A percentile compares a stretch with the other conserved stretches of the same genome.
Evolutionary conservation across 2,888 invertebrate species (phyloP).

Genomic region (Ormia ochracea): DNA sequence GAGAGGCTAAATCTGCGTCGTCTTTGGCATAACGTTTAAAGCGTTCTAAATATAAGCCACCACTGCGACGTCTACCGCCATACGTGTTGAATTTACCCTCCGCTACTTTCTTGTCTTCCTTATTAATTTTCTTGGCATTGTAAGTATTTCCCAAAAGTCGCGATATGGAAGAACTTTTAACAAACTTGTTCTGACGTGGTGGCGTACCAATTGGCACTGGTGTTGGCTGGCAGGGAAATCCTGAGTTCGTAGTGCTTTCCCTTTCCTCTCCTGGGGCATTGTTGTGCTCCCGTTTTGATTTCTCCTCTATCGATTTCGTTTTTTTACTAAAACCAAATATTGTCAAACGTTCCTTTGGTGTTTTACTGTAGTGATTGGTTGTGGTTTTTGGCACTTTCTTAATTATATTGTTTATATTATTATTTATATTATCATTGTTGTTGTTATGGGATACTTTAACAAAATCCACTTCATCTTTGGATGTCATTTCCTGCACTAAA

Average conservation of each 20-base stretch:
- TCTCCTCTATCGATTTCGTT: conserved; percentile 60
- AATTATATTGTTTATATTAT: conserved; percentile 62
- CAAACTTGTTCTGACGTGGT: conserved; percentile 72
- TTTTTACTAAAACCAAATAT: conserved; percentile 68
- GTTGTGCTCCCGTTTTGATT: conserved; percentile 19
- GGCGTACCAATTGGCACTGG: conserved; percentile 69
- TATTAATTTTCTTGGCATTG: conserved; percentile 75
- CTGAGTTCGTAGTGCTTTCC: conserved; percentile 46
- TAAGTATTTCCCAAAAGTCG: conserved; percentile 76
- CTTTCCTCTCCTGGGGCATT: conserved; percentile 43
- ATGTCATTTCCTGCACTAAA: conserved; percentile 37
- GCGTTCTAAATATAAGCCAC: conserved; percentile 72
- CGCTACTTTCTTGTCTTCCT: conserved; percentile 70
- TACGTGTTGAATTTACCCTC: conserved; percentile 73
- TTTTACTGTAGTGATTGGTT: conserved; percentile 39
- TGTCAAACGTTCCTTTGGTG: conserved; percentile 66
- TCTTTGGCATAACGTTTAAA: conserved; percentile 75
- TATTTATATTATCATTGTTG: conserved; percentile 66
- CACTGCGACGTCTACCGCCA: conserved; percentile 69
- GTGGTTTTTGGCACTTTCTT: conserved; percentile 14
- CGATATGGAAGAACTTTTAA: conserved; percentile 75
- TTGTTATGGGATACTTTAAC: conserved; percentile 66
- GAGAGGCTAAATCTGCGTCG: conserved; percentile 67
- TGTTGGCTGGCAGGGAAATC: conserved; percentile 20
- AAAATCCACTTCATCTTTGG: conserved; percentile 75